phyloP scores from a whole-genome alignment of 2,888 invertebrate species.

The Aleiodes alternator region DNA sequence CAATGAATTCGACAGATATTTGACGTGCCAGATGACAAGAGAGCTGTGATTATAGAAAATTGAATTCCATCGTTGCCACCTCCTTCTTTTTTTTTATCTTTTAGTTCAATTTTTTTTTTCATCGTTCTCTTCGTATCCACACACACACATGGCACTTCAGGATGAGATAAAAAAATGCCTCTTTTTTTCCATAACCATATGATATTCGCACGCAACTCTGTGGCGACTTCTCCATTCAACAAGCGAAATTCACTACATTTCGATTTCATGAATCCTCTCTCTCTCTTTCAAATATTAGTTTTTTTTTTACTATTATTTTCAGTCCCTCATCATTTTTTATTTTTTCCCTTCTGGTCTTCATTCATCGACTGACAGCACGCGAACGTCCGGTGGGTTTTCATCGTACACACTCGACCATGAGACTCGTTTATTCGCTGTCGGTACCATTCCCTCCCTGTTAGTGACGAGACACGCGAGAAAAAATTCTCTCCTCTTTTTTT shows the following conservation, averaged over 20 bases:
- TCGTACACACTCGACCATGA: slow-evolving; percentile 34
- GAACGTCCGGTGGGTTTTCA: slow-evolving; percentile 39
- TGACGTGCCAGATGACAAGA: slow-evolving; percentile 28
- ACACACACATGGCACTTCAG: slow-evolving; percentile 23
- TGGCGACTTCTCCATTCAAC: slow-evolving; percentile 20
- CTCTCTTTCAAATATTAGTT: background rate
- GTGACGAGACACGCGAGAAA: slow-evolving; percentile 39
- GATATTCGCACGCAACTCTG: slow-evolving; percentile 29
- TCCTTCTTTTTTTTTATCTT: background rate
- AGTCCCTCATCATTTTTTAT: slow-evolving; percentile 13
- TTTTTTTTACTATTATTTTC: background rate
- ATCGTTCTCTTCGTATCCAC: background rate
- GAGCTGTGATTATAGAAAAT: slow-evolving; percentile 27
- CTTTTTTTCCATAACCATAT: slow-evolving; percentile 10
- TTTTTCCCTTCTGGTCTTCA: slow-evolving; percentile 7
- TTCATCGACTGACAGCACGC: slow-evolving; percentile 39
- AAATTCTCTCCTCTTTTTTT: background rate
- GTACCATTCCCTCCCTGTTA: slow-evolving; percentile 16
- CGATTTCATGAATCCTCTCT: slow-evolving; percentile 19
- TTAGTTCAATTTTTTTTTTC: slow-evolving; percentile 24
- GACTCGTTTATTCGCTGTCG: slow-evolving; percentile 30
- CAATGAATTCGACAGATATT: slow-evolving; percentile 19
- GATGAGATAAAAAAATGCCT: slow-evolving; percentile 1
- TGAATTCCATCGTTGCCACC: slow-evolving; percentile 6
- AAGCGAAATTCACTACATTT: slow-evolving; percentile 5